phyloP scores from a whole-genome alignment of 2,888 invertebrate species.

The Cheilosia variabilis region DNA sequence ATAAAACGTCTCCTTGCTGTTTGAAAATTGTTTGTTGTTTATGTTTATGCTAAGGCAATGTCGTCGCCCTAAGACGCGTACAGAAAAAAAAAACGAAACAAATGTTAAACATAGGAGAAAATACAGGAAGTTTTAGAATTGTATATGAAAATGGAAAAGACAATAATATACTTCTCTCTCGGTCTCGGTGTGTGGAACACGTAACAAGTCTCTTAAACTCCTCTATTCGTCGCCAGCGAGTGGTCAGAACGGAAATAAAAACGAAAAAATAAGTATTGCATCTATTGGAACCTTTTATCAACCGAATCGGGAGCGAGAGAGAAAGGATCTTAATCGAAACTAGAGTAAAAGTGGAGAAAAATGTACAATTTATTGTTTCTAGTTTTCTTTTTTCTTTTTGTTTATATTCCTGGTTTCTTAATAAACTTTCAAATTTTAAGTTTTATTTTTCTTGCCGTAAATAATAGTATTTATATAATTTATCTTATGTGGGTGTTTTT shows the following conservation, averaged over 20 bases:
- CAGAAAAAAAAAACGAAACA: neutral
- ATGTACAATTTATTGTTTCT: conserved; percentile 67
- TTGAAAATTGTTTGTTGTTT: neutral
- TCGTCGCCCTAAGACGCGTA: neutral
- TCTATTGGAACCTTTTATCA: neutral
- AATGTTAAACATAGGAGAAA: neutral
- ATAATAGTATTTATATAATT: conserved; percentile 73
- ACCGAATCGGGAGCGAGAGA: conserved; percentile 12
- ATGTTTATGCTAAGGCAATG: neutral
- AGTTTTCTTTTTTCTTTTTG: conserved; percentile 52
- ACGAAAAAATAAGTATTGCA: no score
- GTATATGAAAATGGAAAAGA: neutral
- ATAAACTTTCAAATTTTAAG: conserved; percentile 68
- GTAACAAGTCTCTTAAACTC: neutral
- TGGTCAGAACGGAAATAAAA: neutral
- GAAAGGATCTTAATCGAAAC: conserved; percentile 11
- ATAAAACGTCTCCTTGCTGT: neutral
- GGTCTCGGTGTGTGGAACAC: no score
- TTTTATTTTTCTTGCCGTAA: conserved; percentile 65
- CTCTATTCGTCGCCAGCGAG: conserved; percentile 3
- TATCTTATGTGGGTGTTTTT: conserved; percentile 34
- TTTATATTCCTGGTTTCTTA: conserved; percentile 61
- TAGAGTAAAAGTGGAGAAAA: conserved; percentile 55
- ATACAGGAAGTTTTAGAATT: conserved; percentile 6
- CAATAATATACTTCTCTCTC: no score